Conservation (phyloP, 2,797 vertebrate species). For the Pteropus rufus region DNA sequence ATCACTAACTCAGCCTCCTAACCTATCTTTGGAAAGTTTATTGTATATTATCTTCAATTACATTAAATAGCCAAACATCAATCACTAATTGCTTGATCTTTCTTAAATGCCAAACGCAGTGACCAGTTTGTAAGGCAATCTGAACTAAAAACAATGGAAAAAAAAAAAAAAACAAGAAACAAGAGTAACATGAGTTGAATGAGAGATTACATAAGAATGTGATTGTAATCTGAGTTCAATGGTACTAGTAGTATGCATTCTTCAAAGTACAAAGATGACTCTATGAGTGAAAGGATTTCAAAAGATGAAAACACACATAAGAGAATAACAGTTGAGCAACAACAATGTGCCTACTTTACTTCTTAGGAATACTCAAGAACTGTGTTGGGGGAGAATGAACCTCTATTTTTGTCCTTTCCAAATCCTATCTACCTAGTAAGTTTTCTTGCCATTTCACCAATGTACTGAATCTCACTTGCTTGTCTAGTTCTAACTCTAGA, state of each 20-base stretch:
- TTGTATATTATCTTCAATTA: neutral
- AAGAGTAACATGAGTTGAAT: neutral
- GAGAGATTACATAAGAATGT: neutral
- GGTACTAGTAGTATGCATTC: neutral
- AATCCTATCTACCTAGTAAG: neutral
- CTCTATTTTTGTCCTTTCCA: neutral
- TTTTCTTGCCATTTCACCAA: neutral
- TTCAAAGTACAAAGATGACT: neutral
- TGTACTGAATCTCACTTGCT: neutral
- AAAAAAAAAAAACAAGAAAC: neutral
- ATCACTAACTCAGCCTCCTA: neutral
- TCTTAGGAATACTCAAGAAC: neutral
- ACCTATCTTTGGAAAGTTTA: neutral
- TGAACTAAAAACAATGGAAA: neutral
- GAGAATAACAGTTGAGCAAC: neutral
- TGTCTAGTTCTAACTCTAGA: neutral
- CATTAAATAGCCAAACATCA: neutral
- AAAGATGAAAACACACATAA: neutral
- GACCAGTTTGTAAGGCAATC: neutral
- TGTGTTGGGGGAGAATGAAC: neutral
- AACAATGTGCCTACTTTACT: neutral
- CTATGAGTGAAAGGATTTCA: neutral
- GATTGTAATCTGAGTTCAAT: neutral
- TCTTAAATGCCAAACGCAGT: neutral
- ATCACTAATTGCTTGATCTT: neutral